A percentile compares a stretch with the other conserved stretches of the same genome.
Evolutionary conservation across 1,140 invertebrate species (phyloP).

Genomic region (Lordiphosa clarofinis): DNA sequence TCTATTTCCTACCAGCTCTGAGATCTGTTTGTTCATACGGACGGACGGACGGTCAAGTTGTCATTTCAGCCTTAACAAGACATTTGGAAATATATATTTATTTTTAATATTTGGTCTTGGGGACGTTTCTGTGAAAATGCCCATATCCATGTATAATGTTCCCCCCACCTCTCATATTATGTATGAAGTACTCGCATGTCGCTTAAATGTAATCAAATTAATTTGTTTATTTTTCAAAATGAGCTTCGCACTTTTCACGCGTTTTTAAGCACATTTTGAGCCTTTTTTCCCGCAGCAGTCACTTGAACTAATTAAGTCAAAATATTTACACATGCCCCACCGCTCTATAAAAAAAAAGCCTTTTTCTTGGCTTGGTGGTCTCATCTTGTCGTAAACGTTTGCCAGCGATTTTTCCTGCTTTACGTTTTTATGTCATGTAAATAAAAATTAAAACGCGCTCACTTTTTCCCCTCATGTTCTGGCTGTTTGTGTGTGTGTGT

Average conservation of each 20-base stretch:
- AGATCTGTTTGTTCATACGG: too few species aligned
- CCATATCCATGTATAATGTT: too few species aligned
- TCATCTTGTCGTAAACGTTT: conserved; percentile 22
- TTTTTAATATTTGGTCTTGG: too few species aligned
- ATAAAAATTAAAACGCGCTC: conserved; percentile 57
- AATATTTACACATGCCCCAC: conserved; percentile 61
- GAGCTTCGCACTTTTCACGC: conserved; percentile 61
- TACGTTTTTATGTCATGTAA: conserved; percentile 55
- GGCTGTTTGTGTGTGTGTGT: background rate
- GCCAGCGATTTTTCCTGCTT: too few species aligned
- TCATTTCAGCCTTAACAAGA: too few species aligned
- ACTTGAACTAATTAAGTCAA: conserved; percentile 65
- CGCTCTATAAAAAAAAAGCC: background rate
- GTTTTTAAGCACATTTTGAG: conserved; percentile 55
- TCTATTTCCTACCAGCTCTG: too few species aligned
- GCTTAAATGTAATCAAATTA: conserved; percentile 55
- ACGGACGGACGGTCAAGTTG: too few species aligned
- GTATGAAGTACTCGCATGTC: conserved; percentile 18
- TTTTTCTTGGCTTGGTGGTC: conserved; percentile 5
- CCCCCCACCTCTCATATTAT: background rate
- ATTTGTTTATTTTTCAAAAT: conserved; percentile 73
- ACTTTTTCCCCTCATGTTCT: conserved; percentile 13
- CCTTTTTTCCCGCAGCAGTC: conserved; percentile 16
- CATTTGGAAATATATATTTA: too few species aligned
- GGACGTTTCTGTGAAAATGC: too few species aligned